These are phyloP conservation scores for Sebastes wilsoni DNA, from an alignment of 2,797 vertebrate genomes.

Conservation along the genomic window DNA sequence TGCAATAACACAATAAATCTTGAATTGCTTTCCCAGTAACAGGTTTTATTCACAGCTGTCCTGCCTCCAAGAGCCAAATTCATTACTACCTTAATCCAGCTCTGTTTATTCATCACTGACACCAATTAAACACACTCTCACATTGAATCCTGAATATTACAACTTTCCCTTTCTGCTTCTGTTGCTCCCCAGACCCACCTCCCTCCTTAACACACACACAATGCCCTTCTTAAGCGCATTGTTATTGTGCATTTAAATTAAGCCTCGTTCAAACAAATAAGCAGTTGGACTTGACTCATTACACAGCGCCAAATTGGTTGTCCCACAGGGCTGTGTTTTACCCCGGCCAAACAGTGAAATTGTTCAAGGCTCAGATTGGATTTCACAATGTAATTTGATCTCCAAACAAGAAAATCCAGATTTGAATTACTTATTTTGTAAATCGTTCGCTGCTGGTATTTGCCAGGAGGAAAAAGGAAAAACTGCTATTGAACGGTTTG, in stretches of 20 bases:
- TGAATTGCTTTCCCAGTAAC: not conserved
- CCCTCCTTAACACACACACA: not conserved
- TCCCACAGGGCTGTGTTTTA: slow-evolving; percentile 29
- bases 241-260: slow-evolving; percentile 55
- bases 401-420: slow-evolving; percentile 46
- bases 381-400: slow-evolving; percentile 55
- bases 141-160: slow-evolving; percentile 16
- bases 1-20: not conserved
- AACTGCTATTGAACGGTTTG: slow-evolving; percentile 7
- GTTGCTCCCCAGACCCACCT: not conserved
- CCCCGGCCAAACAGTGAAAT: slow-evolving; percentile 27
- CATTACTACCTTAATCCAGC: slow-evolving; percentile 23
- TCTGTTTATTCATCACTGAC: slow-evolving; percentile 12
- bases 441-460: not conserved
- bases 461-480: not conserved
- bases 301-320: slow-evolving; percentile 43
- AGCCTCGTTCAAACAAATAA: slow-evolving; percentile 58
- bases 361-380: slow-evolving; percentile 50
- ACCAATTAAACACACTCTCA: slow-evolving; percentile 30
- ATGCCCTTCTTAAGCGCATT: slow-evolving; percentile 3
- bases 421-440: slow-evolving; percentile 34
- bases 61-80: slow-evolving; percentile 9
- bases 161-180: not conserved
- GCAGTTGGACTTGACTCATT: slow-evolving; percentile 59
- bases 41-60: not conserved